phyloP scores from a whole-genome alignment of 2,888 invertebrate genomes.

The Hipparchia sbordonii region DNA sequence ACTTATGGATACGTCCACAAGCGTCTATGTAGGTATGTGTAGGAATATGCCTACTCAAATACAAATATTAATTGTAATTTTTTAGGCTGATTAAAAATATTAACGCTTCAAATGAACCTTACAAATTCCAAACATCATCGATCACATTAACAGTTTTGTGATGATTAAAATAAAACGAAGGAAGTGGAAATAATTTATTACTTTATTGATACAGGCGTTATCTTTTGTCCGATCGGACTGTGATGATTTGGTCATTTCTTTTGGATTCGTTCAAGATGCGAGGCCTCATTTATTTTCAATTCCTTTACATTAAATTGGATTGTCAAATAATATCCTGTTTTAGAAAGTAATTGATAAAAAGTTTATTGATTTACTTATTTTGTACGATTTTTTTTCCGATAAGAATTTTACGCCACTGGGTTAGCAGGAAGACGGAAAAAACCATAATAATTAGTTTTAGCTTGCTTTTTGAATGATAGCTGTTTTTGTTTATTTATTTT shows the following conservation, averaged over 20 bases:
- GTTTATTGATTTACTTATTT: constrained; percentile 28
- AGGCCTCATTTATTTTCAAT: constrained; percentile 54
- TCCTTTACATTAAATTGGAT: constrained; percentile 42
- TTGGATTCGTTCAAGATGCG: constrained; percentile 58
- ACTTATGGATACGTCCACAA: too few relatives aligned
- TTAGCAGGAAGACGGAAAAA: constrained; percentile 5
- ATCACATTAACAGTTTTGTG: constrained; percentile 75
- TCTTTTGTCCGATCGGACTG: constrained; percentile 72
- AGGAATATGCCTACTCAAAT: neutral
- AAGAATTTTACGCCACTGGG: neutral
- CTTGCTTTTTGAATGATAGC: neutral
- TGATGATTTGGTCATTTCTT: constrained; percentile 67
- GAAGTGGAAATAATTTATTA: constrained; percentile 77
- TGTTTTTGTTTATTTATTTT: constrained; percentile 5
- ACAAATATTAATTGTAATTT: neutral
- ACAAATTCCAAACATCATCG: constrained; percentile 59
- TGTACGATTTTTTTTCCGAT: constrained; percentile 18
- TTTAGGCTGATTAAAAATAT: constrained; percentile 12
- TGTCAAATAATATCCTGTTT: constrained; percentile 42
- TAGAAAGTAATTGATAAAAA: constrained; percentile 36
- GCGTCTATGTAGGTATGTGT: too few relatives aligned
- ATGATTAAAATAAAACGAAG: constrained; percentile 70
- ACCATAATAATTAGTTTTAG: neutral
- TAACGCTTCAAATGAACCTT: constrained; percentile 30
- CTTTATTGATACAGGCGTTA: constrained; percentile 78